Base-by-base conservation (phyloP, 2,113 vertebrate genomes). In the Cygnus buccinator region DNA sequence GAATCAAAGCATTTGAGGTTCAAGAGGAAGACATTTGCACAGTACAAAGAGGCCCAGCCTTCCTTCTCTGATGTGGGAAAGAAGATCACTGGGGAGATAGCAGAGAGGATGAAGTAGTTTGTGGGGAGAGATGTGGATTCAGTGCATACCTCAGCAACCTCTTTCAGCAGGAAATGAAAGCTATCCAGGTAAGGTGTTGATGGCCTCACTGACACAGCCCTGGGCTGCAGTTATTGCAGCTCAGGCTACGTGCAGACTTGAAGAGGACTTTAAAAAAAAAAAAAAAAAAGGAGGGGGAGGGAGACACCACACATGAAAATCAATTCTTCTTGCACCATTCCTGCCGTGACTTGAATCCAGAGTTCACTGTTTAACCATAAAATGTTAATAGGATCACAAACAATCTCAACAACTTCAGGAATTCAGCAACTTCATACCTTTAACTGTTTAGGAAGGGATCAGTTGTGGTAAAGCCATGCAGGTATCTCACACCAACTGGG, bases 141-240 rank as follows among this genome's bases (percentile, higher is more conserved):
- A 48, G 87, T 67, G 90, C 93, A 96, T 88, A 96, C 92, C 87
- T 96, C 90, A 95, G 94, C 91, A 96, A 22, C 58, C 75, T 81
- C 79, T 94, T 94, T 96, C 93, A 86, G 39, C 80, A 96, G 92
- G 94, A 96, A 96, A 94, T 96, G 84, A 96, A 95, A 96, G 41
- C 77, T 89, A 6, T 77, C 6, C 90, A 91, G 94, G 96, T 96
- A 95, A 96, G 67, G 71, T 79, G 89, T 35, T 96, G 90, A 92
- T 96, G 96, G 92, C 91, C 77, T 94, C 96, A 94, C 91, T 62
- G 80, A 79, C 89, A 80, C 66, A 79, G 94, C 94, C 92, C 81
- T 96, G 74, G 95, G 96, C 94, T 93, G 93, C 82, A 90, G 78
- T 86, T 96, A 79, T 31, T 94, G 89, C 89, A 84, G 84, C 44